Evolutionary conservation across 2,113 vertebrate species (phyloP).

Genomic region (Apistogramma diplotaenia): DNA sequence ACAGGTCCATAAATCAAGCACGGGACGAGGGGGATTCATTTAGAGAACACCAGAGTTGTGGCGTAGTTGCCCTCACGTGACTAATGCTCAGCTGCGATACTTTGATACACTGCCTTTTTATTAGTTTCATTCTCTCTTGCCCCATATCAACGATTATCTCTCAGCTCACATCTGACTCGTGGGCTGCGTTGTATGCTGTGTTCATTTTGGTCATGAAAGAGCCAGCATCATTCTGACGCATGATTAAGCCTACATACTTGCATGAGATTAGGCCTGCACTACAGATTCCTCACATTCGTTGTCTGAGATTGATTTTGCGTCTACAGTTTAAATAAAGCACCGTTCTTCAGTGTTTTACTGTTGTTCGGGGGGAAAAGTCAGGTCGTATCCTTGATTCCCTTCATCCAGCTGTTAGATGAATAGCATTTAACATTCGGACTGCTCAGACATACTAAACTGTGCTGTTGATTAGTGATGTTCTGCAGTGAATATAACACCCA

Average conservation of each 20-base stretch:
- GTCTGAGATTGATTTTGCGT: slow-evolving; percentile 26
- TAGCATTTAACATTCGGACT: slow-evolving; percentile 38
- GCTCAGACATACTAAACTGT: slow-evolving; percentile 36
- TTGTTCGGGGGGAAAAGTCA: slow-evolving; percentile 10
- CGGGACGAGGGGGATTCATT: slow-evolving; percentile 77
- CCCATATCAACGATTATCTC: slow-evolving; percentile 61
- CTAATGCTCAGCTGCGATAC: slow-evolving; percentile 63
- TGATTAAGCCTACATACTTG: slow-evolving; percentile 31
- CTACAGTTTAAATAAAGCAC: slow-evolving; percentile 15
- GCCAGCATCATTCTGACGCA: not conserved
- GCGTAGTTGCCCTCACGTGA: slow-evolving; percentile 68
- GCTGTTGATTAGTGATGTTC: slow-evolving; percentile 55
- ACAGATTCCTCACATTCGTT: slow-evolving; percentile 3
- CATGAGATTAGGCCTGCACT: slow-evolving; percentile 9
- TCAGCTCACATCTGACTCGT: slow-evolving; percentile 62
- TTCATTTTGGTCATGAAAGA: slow-evolving; percentile 51
- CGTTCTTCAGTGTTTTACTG: slow-evolving; percentile 17
- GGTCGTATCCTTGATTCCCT: slow-evolving; percentile 31
- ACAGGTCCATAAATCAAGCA: slow-evolving; percentile 80
- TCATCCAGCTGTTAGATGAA: not conserved
- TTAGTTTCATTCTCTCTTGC: slow-evolving; percentile 70
- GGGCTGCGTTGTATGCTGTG: slow-evolving; percentile 46
- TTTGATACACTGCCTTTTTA: slow-evolving; percentile 73
- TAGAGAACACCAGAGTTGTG: slow-evolving; percentile 65
- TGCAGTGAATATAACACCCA: slow-evolving; percentile 25